phyloP scores from a whole-genome alignment of 2,888 invertebrate genomes.

The Amblyjoppa proteus region DNA sequence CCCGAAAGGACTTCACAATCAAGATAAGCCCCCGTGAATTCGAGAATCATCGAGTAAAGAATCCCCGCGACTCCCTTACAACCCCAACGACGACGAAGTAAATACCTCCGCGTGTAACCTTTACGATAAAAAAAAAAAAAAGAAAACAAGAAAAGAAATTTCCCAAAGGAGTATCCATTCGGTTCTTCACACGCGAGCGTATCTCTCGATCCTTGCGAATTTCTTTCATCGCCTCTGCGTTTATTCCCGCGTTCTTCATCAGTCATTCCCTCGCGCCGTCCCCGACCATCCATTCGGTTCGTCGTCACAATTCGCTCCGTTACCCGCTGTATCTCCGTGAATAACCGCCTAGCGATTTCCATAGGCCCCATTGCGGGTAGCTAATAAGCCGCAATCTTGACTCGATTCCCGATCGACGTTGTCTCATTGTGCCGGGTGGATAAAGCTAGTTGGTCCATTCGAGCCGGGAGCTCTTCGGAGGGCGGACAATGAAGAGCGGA shows the following conservation, averaged over 20 bases:
- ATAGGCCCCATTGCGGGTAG: conserved; percentile 17
- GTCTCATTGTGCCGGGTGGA: conserved; percentile 45
- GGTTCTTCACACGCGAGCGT: background rate
- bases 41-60: conserved; percentile 31
- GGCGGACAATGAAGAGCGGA: conserved; percentile 49
- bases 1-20: conserved; percentile 53
- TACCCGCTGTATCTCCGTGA: background rate
- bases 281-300: background rate
- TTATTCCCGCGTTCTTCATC: background rate
- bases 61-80: conserved; percentile 25
- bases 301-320: background rate
- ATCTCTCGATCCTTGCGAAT: background rate
- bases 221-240: background rate
- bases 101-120: background rate
- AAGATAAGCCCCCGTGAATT: conserved; percentile 60
- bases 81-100: conserved; percentile 1
- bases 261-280: background rate
- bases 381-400: conserved; percentile 55
- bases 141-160: background rate
- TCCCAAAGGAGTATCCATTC: conserved; percentile 4
- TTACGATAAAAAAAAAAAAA: background rate
- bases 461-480: conserved; percentile 3
- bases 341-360: conserved; percentile 19
- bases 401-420: conserved; percentile 55
- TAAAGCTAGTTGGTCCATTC: conserved; percentile 38